Evolutionary conservation across 2,888 invertebrate species (phyloP), one percentile per base, ranked within the genome.

Genomic region (Azorinus chamasolen): DNA sequence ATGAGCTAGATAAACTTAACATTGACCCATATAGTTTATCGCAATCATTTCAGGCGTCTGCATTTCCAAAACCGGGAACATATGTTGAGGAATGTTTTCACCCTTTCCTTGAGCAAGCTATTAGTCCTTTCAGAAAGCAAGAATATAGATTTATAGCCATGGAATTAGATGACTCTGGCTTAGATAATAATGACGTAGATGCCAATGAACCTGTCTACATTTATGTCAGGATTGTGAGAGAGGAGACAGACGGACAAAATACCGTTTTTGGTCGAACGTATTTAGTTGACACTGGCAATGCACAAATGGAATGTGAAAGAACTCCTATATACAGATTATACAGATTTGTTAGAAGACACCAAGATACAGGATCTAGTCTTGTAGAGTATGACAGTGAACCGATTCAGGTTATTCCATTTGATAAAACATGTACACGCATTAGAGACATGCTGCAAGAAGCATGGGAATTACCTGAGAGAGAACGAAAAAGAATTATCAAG

Each of bases 11-110:
- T 10, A 32, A 10, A 32, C 32, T 32, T 32, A 32, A 10, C 4
- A 32, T 32, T 6, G 10, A 32, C 32, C 32, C 32, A 6, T 32
- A 6, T 10, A 6, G 10, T 32, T 32, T 32, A 32, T 32, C 32
- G 10, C 32, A 6, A 32, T 10, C 32, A 32, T 6, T 6, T 32
- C 32, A 32, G 10, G 10, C 24, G 6, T 69, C 61, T 18, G 27
- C 59, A 3, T 79, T 80, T 62, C 79, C 75, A n/a, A 20, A n/a
- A 1, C 75, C 75, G 14, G 79, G 79, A 3, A 72, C 75, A 18
- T 76, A 75, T 53, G 76, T 80, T 16, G 71, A 70, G 25, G 61
- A 59, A 22, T 32, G 37, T 25, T 69, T 80, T 22, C 61, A 57
- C 39, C 79, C 75, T 2, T 76, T 80, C 39, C 50, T 80, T 14